These are phyloP conservation scores for Sinocyclocheilus grahami DNA, from an alignment of 2,113 vertebrate genomes.

Conservation along the genomic window DNA sequence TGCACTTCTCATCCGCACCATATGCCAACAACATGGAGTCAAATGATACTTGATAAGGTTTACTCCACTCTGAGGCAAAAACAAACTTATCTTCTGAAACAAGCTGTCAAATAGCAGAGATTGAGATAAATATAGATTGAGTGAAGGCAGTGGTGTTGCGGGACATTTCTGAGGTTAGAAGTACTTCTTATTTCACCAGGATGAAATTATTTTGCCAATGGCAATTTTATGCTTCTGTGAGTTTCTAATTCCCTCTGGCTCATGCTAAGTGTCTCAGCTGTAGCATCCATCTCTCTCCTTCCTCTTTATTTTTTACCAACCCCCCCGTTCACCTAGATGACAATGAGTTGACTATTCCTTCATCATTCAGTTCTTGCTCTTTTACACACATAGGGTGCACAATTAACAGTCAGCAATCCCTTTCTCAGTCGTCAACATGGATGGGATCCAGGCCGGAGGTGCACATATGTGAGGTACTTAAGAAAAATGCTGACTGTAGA, in stretches of 20 bases:
- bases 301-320: not conserved
- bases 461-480: conserved; percentile 72
- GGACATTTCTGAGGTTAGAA: conserved; percentile 35
- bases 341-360: conserved; percentile 51
- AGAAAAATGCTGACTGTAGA: conserved; percentile 74
- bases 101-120: conserved; percentile 36
- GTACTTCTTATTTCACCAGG: conserved; percentile 34
- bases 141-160: conserved; percentile 10
- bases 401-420: conserved; percentile 72
- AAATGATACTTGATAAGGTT: conserved; percentile 40
- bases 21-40: conserved; percentile 37
- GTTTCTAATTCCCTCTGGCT: conserved; percentile 27
- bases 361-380: conserved; percentile 67
- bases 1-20: conserved; percentile 26
- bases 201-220: conserved; percentile 50
- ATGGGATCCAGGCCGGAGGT: conserved; percentile 70
- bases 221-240: conserved; percentile 43
- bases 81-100: conserved; percentile 28
- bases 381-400: conserved; percentile 52
- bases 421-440: conserved; percentile 69
- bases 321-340: conserved; percentile 5
- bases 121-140: conserved; percentile 41
- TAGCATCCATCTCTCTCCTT: not conserved
- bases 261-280: conserved; percentile 36
- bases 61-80: conserved; percentile 44